Evolutionary conservation across 2,113 vertebrate species (phyloP), one percentile per base, ranked within the genome.

Genomic region (Mola mola): DNA sequence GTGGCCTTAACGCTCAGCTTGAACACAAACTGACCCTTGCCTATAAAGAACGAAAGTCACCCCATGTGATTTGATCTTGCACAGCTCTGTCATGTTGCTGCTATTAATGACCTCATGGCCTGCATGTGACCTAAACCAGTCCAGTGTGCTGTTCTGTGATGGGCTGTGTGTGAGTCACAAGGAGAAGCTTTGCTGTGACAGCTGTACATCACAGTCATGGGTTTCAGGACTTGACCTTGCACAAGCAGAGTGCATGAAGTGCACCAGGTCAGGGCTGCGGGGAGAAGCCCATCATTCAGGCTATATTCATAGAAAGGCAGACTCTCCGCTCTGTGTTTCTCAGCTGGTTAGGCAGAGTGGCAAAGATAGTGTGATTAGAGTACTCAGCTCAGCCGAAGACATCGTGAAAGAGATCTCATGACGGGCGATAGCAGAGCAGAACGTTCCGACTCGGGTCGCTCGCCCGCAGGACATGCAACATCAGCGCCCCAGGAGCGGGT

Each of bases 371-470:
- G 55, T 85, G 75, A 67, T 79, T 70, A 67, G 62, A 42, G 57
- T 4, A 40, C 57, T 66, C 40, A n/a, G 31, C 59, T 74, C 69
- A 75, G 44, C 40, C 46, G 1, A 36, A 78, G 59, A 75, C 78
- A 37, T 58, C 58, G 24, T 2, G 68, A 75, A 82, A 83, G 49
- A 71, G 78, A 82, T 78, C 67, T 84, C 44, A 82, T 83, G 81
- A 73, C 52, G 66, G 75, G 79, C 5, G 48, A 46, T 46, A 68
- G 67, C 5, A 42, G 26, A 28, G 33, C 48, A 52, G 65, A 57
- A 51, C 2, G 70, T 64, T 81, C 34, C 50, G 58, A 31, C 25
- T 31, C 16, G 1, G 56, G 34, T 78, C 9, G 33, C 71, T 67
- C 57, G 60, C 64, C 84, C 2, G 17, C 52, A 65, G 78, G 80